Percentiles rank a stretch among this genome's conserved stretches.
Conservation (phyloP, 2,113 vertebrate genomes). For the Epinephelus fuscoguttatus region DNA sequence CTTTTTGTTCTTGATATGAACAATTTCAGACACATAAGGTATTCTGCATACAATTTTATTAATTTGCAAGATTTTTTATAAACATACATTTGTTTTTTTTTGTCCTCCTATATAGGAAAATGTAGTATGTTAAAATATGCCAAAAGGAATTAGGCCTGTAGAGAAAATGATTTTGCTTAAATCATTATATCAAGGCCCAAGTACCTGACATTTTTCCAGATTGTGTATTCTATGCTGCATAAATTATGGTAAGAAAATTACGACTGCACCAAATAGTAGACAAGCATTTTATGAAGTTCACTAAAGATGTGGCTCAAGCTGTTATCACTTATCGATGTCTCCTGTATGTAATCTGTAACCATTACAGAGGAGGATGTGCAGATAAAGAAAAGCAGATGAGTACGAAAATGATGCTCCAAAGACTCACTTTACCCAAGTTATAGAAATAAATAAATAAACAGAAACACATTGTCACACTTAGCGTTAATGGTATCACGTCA, state of each 20-base stretch:
- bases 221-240: background rate
- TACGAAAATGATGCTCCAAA: background rate
- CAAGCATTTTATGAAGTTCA: slow-evolving; percentile 16
- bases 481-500: background rate
- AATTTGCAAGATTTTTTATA: background rate
- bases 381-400: slow-evolving; percentile 31
- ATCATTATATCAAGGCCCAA: background rate
- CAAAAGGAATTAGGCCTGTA: background rate
- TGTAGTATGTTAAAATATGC: background rate
- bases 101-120: background rate
- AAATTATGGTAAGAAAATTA: background rate
- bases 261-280: slow-evolving; percentile 12
- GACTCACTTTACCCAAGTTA: background rate
- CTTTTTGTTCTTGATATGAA: background rate
- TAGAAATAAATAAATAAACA: background rate
- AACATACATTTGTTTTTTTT: background rate
- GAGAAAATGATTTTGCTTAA: background rate
- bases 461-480: background rate
- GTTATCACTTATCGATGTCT: slow-evolving; percentile 28
- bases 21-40: no score
- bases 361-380: slow-evolving; percentile 20
- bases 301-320: slow-evolving; percentile 28
- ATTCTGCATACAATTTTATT: background rate
- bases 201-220: background rate
- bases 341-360: slow-evolving; percentile 26